Conservation (phyloP, 92 coral and sea anemone genomes). For the Phenganax stokvisi region DNA sequence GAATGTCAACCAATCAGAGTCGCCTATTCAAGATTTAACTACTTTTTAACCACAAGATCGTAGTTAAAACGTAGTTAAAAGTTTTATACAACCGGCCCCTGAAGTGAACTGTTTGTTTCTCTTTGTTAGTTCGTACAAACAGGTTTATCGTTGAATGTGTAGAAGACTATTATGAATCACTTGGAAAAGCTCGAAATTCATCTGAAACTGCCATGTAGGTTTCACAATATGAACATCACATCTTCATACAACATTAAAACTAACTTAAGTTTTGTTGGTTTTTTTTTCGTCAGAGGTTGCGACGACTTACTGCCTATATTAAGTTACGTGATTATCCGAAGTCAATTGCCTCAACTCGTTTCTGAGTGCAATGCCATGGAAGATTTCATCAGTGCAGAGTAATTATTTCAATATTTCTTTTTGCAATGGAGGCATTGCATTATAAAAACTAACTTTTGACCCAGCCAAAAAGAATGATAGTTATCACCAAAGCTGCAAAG, state of each 20-base stretch:
- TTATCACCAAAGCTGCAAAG: too few relatives aligned
- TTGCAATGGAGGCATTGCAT: too few relatives aligned
- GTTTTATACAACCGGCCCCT: not conserved
- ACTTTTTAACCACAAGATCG: not conserved
- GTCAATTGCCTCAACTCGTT: constrained; percentile 84
- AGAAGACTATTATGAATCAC: constrained; percentile 90
- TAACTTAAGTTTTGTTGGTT: not conserved
- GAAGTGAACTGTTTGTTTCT: not conserved
- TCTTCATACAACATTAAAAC: not conserved
- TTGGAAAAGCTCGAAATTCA: constrained; percentile 77
- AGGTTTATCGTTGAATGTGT: constrained; percentile 89
- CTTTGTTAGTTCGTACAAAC: constrained; percentile 73
- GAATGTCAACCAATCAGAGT: too few relatives aligned
- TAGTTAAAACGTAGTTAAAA: not conserved
- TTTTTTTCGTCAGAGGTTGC: constrained; percentile 64
- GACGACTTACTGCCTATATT: constrained; percentile 90
- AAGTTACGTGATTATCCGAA: constrained; percentile 70
- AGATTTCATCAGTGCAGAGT: constrained; percentile 95
- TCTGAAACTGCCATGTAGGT: constrained; percentile 89
- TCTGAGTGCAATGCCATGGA: constrained; percentile 95
- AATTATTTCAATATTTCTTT: constrained; percentile 31
- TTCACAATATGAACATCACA: not conserved
- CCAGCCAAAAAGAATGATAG: too few relatives aligned
- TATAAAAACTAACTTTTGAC: too few relatives aligned
- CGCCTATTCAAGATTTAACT: too few relatives aligned